Evolutionary conservation across 2,113 vertebrate species (phyloP).

Genomic region (Erythrocebus patas): DNA sequence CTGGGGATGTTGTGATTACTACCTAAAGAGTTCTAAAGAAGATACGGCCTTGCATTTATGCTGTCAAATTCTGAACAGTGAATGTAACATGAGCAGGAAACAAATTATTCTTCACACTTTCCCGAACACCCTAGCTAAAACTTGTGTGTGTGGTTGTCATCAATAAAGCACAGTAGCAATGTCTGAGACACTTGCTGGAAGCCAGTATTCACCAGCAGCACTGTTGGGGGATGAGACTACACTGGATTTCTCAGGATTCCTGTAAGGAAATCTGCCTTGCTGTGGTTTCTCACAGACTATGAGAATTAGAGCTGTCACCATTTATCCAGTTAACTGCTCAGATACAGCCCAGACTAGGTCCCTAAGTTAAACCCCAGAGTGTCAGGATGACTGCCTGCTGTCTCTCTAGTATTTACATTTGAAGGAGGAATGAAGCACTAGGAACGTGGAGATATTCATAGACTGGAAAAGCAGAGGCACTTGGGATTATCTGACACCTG

Average conservation of each 20-base stretch:
- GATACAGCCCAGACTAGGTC: background rate
- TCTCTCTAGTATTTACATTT: background rate
- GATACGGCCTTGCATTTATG: background rate
- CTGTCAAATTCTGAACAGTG: background rate
- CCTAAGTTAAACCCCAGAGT: background rate
- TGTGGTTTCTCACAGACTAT: background rate
- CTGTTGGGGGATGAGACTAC: background rate
- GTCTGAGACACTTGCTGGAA: too few relatives aligned
- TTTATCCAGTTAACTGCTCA: background rate
- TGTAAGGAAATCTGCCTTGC: background rate
- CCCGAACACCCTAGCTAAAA: background rate
- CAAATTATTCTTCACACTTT: background rate
- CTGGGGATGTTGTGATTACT: background rate
- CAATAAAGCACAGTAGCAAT: background rate
- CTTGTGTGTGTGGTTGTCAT: background rate
- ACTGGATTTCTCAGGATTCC: background rate
- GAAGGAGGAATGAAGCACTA: background rate
- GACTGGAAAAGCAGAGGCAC: background rate
- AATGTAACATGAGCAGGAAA: background rate
- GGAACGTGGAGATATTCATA: background rate
- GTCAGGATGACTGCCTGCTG: background rate
- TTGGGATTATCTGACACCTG: background rate
- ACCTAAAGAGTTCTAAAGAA: background rate
- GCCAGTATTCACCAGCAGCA: background rate
- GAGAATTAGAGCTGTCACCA: background rate